Conservation (phyloP, 92 coral and sea anemone genomes). For the Paramuricea clavata region DNA sequence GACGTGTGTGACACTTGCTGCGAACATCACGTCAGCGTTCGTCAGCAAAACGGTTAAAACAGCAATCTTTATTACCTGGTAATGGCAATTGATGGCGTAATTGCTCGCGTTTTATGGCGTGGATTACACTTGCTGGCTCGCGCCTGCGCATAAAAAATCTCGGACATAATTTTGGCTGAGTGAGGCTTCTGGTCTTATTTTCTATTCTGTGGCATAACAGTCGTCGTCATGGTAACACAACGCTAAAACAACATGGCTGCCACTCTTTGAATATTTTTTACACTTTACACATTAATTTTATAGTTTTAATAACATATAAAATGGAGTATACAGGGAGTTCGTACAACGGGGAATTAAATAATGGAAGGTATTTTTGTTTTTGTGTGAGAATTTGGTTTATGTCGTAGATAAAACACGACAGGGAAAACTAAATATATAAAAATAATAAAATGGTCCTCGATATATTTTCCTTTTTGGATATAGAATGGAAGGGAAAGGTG, state of each 20-base stretch:
- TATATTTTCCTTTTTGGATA: not conserved
- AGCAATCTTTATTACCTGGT: too few species aligned
- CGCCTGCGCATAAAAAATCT: too few species aligned
- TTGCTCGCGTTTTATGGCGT: too few species aligned
- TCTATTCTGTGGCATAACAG: too few species aligned
- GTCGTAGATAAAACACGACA: not conserved
- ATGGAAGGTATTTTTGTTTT: conserved; percentile 78
- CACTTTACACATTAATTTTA: not conserved
- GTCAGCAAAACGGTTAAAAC: too few species aligned
- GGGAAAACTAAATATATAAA: not conserved
- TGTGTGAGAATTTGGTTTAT: not conserved
- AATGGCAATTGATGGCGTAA: too few species aligned
- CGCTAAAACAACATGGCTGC: conserved; percentile 31
- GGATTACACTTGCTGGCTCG: too few species aligned
- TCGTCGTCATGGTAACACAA: conserved; percentile 29
- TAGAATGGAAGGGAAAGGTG: conserved; percentile 97
- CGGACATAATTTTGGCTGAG: too few species aligned
- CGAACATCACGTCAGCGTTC: too few species aligned
- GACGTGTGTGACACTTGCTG: too few species aligned
- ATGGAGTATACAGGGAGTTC: conserved; percentile 98
- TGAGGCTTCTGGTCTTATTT: too few species aligned
- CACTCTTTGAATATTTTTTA: conserved; percentile 4
- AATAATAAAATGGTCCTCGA: not conserved
- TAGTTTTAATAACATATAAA: not conserved
- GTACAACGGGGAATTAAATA: conserved; percentile 88